Base-by-base conservation (phyloP, 2,888 invertebrate species). In the Thalpophila matura region DNA sequence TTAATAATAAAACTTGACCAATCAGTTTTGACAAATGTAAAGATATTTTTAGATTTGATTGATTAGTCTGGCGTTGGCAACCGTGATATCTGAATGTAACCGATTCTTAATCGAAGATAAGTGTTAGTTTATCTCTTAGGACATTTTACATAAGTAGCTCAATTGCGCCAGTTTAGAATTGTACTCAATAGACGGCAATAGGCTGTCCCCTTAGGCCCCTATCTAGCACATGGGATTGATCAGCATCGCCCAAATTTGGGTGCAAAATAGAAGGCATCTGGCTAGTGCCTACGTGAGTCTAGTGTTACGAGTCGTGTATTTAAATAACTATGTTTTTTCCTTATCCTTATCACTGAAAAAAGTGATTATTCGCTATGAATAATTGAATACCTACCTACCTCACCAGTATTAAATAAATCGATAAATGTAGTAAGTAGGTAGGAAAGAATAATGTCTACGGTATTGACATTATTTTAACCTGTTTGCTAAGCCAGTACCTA, bases 1-100 rank as follows among this genome's bases (percentile, higher is more conserved):
- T n/a, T n/a, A n/a, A n/a, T n/a, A n/a, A n/a, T 43, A 43, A 9
- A 61, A 70, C 42, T 61, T 45, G 61, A 69, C 49, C 26, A 69
- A 61, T 69, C 2, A 9, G 20, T 70, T 40, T 50, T 27, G 62
- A 70, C 62, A 50, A 61, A 70, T 65, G 22, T 29, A 37, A 43
- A n/a, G 2, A 26, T 47, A 65, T 62, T 70, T 66, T 51, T 70
- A 46, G 63, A 35, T 46, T 50, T 62, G 45, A 69, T 65, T 43
- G 16, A 69, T 69, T 47, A 26, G 61, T 43, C 26, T 65, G 14
- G 27, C 33, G 29, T 20, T 31, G 16, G 26, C 22, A 4, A 16
- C 18, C 35, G 20, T 26, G 46, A 42, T 59, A 14, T 20, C 4
- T 59, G 22, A 66, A 27, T 18, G 16, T 9, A 55, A 6, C 10